Conservation (phyloP, 1,140 invertebrate species). For the Tetranychus cinnabarinus region DNA sequence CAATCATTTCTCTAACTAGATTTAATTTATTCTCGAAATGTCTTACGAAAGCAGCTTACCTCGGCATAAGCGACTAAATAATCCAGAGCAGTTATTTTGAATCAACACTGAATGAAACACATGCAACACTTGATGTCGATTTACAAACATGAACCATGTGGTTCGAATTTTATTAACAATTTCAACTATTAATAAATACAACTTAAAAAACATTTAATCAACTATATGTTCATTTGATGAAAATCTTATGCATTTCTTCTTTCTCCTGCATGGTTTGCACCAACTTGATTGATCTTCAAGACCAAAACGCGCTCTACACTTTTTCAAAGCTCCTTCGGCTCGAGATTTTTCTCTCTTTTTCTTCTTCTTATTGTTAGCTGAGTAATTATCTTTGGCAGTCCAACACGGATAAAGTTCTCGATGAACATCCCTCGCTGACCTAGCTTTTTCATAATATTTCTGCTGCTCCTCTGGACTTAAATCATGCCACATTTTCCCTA, state of each 20-base stretch:
- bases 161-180: too few species aligned
- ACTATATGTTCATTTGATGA: conserved; percentile 23
- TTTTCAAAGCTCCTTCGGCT: conserved; percentile 85
- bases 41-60: too few species aligned
- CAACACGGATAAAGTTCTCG: conserved; percentile 96
- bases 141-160: too few species aligned
- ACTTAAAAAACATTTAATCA: too few species aligned
- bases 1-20: too few species aligned
- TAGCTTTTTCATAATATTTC: conserved; percentile 99
- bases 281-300: conserved; percentile 93
- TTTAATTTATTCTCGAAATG: too few species aligned
- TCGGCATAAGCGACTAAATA: too few species aligned
- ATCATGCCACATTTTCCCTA: conserved; percentile 97
- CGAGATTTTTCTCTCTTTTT: conserved; percentile 78
- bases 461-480: conserved; percentile 94
- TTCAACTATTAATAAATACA: too few species aligned
- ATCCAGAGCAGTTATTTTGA: too few species aligned
- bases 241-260: conserved; percentile 94
- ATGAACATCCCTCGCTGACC: conserved; percentile 91
- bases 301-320: conserved; percentile 92
- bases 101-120: too few species aligned
- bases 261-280: conserved; percentile 99
- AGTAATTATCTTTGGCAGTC: conserved; percentile 98
- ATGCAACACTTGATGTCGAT: too few species aligned
- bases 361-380: conserved; percentile 95